Base-by-base conservation (phyloP, 2,888 invertebrate species). In the Apotomis turbidana region DNA sequence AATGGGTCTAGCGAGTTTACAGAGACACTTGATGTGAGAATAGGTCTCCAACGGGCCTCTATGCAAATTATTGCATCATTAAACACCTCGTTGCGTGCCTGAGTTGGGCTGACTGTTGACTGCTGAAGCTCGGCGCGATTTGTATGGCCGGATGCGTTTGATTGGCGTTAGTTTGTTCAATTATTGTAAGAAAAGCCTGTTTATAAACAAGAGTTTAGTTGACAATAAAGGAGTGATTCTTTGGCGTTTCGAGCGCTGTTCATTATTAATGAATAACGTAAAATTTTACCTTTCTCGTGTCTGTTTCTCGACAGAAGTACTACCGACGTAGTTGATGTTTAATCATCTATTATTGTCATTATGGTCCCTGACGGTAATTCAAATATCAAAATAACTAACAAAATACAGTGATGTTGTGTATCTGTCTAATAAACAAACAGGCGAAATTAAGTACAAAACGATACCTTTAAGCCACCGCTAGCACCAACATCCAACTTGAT, bases 11-110 rank as follows among this genome's bases (percentile, higher is more conserved):
- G 74, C 76, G 75, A 77, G 80, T 74, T 76, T 73, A 80, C 75
- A 75, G 74, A 82, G 87, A 90, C 85, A 84, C 57, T 58, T 58
- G 93, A 91, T 92, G 87, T 92, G 92, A 91, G 92, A 93, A 93
- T 91, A 87, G 90, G 78, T 84, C 81, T 81, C 82, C 86, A 85
- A 85, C 86, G 84, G 85, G 83, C 83, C 80, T 81, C 86, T 90
- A 93, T 93, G 93, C 92, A 93, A 93, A 93, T 93, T 87, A 88
- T 89, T 88, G 89, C 89, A 90, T 93, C 93, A 91, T 93, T 93
- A 93, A 91, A 91, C 93, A 93, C 90, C 89, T 89, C 80, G 87
- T 84, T 83, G 83, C 81, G 82, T 79, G 87, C 85, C 86, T 86
- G 73, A 71, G 75, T 76, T 75, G 77, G 75, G 70, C 66, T 75